These are phyloP conservation scores for Ptilonorhynchus violaceus DNA, from an alignment of 2,113 vertebrate genomes.

Conservation along the genomic window DNA sequence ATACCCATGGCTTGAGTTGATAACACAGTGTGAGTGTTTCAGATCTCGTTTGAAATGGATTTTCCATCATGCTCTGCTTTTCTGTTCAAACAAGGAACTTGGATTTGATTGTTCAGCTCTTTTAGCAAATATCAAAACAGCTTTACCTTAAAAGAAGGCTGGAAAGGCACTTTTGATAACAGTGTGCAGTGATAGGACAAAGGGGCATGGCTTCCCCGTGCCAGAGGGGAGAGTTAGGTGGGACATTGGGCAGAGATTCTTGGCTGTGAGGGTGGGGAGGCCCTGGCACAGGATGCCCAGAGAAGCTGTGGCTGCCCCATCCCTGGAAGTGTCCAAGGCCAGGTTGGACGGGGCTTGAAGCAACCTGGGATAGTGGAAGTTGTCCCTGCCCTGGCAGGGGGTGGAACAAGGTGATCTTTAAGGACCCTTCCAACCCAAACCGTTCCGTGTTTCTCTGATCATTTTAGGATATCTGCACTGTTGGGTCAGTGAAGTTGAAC, in stretches of 20 bases:
- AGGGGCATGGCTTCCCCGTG: background rate
- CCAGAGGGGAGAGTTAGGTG: background rate
- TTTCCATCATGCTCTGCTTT: background rate
- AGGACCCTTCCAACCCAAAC: background rate
- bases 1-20: background rate
- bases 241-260: background rate
- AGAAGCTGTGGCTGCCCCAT: background rate
- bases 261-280: accelerated
- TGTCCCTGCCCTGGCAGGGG: background rate
- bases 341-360: background rate
- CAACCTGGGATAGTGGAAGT: accelerated
- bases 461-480: too few species aligned
- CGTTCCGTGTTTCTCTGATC: background rate
- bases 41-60: background rate
- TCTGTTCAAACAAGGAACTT: background rate
- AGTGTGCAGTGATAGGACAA: too few species aligned
- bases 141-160: background rate
- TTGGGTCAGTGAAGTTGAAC: background rate
- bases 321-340: background rate
- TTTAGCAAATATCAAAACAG: background rate
- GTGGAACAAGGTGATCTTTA: accelerated
- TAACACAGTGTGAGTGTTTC: background rate
- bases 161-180: background rate
- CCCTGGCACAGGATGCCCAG: background rate
- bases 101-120: background rate